Evolutionary conservation across 2,113 vertebrate genomes (phyloP).

Genomic region (Amia ocellicauda): DNA sequence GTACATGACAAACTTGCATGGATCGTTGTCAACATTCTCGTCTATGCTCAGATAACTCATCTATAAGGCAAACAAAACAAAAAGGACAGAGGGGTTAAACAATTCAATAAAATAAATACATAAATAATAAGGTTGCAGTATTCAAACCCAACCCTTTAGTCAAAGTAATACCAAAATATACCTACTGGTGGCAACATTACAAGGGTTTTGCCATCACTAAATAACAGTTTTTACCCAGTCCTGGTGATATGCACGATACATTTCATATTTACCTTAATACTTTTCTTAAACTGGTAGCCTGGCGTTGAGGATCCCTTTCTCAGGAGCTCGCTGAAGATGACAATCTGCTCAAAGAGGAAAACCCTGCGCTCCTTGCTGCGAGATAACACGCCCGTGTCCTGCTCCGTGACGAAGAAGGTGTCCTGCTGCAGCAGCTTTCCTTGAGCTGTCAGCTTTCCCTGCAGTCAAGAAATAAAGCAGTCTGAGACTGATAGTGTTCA

Average conservation of each 20-base stretch:
- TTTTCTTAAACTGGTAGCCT: slow-evolving; percentile 93
- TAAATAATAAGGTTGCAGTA: no score
- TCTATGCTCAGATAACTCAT: slow-evolving; percentile 87
- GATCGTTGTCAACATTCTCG: slow-evolving; percentile 84
- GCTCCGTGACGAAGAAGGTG: slow-evolving; percentile 92
- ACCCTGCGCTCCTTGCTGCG: slow-evolving; percentile 92
- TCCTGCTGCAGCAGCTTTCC: slow-evolving; percentile 97
- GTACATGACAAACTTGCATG: slow-evolving; percentile 88
- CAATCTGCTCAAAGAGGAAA: slow-evolving; percentile 97
- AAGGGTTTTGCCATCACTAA: no score
- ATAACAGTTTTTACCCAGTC: no score
- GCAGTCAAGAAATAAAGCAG: slow-evolving; percentile 22
- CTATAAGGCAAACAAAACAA: slow-evolving; percentile 52
- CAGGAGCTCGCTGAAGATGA: slow-evolving; percentile 97
- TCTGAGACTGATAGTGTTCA: no score
- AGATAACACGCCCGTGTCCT: slow-evolving; percentile 85
- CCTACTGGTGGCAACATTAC: no score
- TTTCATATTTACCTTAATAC: slow-evolving; percentile 95
- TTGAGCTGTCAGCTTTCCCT: slow-evolving; percentile 93
- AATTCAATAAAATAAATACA: no score
- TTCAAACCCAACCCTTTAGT: no score
- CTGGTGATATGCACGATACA: no score
- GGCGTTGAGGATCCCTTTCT: slow-evolving; percentile 93
- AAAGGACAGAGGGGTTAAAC: no score
- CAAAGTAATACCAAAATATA: no score